Conservation (phyloP, 2,888 invertebrate genomes). For the Cryptus armator region DNA sequence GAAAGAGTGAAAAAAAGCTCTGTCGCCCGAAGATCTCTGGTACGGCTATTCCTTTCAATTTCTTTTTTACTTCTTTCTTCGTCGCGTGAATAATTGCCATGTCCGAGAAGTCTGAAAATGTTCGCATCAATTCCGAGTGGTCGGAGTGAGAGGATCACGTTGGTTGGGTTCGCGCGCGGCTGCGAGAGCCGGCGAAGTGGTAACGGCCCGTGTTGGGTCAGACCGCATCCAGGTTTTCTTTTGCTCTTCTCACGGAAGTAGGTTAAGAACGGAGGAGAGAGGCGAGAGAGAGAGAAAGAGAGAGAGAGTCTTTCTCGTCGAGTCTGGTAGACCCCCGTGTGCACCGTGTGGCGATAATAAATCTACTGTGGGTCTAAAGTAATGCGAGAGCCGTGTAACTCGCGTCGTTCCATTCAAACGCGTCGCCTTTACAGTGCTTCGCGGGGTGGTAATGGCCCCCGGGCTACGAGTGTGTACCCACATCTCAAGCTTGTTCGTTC, state of each 20-base stretch:
- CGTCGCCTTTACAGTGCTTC: slow-evolving; percentile 76
- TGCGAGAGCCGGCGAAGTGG: slow-evolving; percentile 43
- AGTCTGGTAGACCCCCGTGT: slow-evolving; percentile 28
- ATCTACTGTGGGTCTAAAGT: slow-evolving; percentile 77
- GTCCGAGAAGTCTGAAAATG: slow-evolving; percentile 45
- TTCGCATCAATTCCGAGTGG: slow-evolving; percentile 59
- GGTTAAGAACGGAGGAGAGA: slow-evolving; percentile 60
- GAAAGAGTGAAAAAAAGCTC: background rate
- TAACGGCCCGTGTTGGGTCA: slow-evolving; percentile 56
- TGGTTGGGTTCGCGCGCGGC: background rate
- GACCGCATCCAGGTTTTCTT: slow-evolving; percentile 35
- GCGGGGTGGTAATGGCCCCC: slow-evolving; percentile 78
- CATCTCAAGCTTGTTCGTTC: slow-evolving; percentile 75
- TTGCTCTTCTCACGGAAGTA: slow-evolving; percentile 60
- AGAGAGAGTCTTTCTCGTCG: slow-evolving; percentile 33
- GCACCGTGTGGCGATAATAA: slow-evolving; percentile 75
- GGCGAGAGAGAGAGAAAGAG: no score
- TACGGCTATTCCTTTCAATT: slow-evolving; percentile 4
- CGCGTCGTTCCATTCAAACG: slow-evolving; percentile 78
- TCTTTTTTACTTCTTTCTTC: slow-evolving; percentile 1
- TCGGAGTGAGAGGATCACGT: background rate
- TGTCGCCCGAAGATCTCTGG: background rate
- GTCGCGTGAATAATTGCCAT: slow-evolving; percentile 52
- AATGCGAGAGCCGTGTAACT: slow-evolving; percentile 77
- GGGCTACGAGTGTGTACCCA: slow-evolving; percentile 75